Evolutionary conservation across 2,888 invertebrate species (phyloP), one percentile per base, ranked within the genome.

Genomic region (Automeris io): DNA sequence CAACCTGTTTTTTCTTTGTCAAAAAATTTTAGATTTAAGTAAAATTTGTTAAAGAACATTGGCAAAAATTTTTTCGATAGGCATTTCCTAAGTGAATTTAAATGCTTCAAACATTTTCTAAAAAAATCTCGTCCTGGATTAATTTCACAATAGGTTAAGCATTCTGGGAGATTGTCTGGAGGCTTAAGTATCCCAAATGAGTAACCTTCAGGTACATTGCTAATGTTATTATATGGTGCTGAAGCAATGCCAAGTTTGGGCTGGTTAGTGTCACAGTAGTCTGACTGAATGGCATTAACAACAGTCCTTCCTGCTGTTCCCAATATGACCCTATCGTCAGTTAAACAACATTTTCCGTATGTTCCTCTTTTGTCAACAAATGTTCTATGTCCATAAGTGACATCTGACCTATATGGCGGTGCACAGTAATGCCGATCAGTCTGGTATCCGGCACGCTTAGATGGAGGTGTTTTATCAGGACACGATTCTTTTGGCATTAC

Each of bases 161-260:
- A 76, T 45, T 88, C 86, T 16, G 71, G 74, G 1, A 88, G 55
- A 37, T 78, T 83, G 43, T 79, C 87, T 2, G 82, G 68, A 16
- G 71, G 34, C 18, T 29, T 34, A 8, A 34, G 29, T 29, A 34
- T 69, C 1, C 88, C 88, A 59, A 83, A 88, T 6, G 68, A 45
- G 45, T 61, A 73, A n/a, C 80, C 87, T 42, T 75, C 49, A 0
- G 88, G 87, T 1, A 89, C 79, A 37, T 69, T 59, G 6, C 52
- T 55, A 25, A 86, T 74, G 48, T 88, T 89, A 25, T 87, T 59
- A 54, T 87, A 85, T 46, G 89, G 89, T 5, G 86, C 68, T 45
- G 88, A 53, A 16, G 65, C 62, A 41, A 65, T 62, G 7, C 88
- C 88, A 8, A 87, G 22, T 51, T 61, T 66, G 1, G 79, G 62